These are phyloP conservation scores for Paraplagusia blochii DNA, from an alignment of 2,113 vertebrate genomes.

Conservation along the genomic window DNA sequence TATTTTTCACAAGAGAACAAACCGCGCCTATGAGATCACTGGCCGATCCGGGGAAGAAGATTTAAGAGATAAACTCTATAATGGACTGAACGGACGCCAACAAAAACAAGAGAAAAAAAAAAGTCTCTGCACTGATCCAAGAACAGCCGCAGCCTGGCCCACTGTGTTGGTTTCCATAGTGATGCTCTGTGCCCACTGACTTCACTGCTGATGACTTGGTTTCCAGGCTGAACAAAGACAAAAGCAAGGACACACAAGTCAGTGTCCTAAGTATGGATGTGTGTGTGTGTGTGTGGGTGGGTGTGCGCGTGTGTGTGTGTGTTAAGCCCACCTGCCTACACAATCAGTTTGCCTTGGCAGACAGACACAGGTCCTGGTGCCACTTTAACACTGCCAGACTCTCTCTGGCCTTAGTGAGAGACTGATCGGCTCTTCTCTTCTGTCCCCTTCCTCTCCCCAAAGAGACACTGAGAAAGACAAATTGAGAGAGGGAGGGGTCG, in stretches of 20 bases:
- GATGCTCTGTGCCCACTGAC: constrained; percentile 64
- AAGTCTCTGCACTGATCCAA: constrained; percentile 61
- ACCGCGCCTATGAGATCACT: constrained; percentile 30
- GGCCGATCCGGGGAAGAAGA: constrained; percentile 48
- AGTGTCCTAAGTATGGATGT: constrained; percentile 61
- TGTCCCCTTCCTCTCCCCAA: constrained; percentile 24
- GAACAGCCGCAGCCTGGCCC: constrained; percentile 63
- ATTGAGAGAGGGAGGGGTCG: constrained; percentile 22
- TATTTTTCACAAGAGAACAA: constrained; percentile 45
- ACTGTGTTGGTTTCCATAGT: constrained; percentile 67
- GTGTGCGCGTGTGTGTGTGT: constrained; percentile 49
- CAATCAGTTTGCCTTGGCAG: constrained; percentile 71
- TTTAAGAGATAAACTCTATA: constrained; percentile 60
- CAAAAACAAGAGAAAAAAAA: constrained; percentile 32
- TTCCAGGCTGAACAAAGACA: constrained; percentile 65
- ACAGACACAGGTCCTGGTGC: constrained; percentile 60
- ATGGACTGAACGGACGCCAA: constrained; percentile 56
- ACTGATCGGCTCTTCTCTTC: constrained; percentile 46
- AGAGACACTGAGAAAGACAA: constrained; percentile 17
- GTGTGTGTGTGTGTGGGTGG: constrained; percentile 51
- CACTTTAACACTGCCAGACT: constrained; percentile 68
- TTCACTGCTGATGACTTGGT: constrained; percentile 59
- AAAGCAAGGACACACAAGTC: constrained; percentile 69
- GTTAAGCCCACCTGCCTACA: constrained; percentile 67
- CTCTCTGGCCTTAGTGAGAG: constrained; percentile 63